phyloP scores from a whole-genome alignment of 2,797 vertebrate genomes.

The Cottoperca gobio region DNA sequence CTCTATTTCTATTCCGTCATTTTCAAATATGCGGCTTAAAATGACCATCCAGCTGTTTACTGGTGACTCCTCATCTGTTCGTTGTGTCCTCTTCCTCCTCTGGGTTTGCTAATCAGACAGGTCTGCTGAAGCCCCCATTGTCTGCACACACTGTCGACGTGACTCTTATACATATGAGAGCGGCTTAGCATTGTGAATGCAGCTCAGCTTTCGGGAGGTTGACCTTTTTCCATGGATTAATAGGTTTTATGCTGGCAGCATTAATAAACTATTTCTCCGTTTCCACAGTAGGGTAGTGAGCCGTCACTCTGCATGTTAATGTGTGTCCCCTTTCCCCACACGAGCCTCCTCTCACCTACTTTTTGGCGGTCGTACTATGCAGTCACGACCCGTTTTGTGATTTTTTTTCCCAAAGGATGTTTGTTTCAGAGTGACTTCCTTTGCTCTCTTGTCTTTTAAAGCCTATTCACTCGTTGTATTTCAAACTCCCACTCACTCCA shows the following conservation, averaged over 20 bases:
- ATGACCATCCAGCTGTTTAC: conserved; percentile 60
- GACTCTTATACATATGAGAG: conserved; percentile 76
- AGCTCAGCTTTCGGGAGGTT: conserved; percentile 76
- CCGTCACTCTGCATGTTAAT: conserved; percentile 77
- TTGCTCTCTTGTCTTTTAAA: conserved; percentile 40
- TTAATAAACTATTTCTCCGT: conserved; percentile 84
- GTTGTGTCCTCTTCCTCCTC: conserved; percentile 57
- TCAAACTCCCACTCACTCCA: conserved; percentile 49
- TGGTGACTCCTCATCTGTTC: conserved; percentile 29
- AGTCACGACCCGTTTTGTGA: conserved; percentile 41
- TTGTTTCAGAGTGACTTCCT: conserved; percentile 38
- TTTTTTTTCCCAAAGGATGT: conserved; percentile 24
- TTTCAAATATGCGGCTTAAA: background rate
- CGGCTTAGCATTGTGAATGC: conserved; percentile 66
- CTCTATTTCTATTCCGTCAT: background rate
- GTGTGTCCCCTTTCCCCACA: background rate
- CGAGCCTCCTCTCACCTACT: conserved; percentile 59
- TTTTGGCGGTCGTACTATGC: conserved; percentile 31
- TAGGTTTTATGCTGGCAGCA: conserved; percentile 80
- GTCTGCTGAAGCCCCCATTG: conserved; percentile 61
- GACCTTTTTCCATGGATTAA: conserved; percentile 84
- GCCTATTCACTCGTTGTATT: conserved; percentile 33
- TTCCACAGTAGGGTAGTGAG: conserved; percentile 65
- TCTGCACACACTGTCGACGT: conserved; percentile 70
- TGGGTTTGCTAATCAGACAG: conserved; percentile 72